Conservation (phyloP, 2,888 invertebrate genomes). For the Orgyia antiqua region DNA sequence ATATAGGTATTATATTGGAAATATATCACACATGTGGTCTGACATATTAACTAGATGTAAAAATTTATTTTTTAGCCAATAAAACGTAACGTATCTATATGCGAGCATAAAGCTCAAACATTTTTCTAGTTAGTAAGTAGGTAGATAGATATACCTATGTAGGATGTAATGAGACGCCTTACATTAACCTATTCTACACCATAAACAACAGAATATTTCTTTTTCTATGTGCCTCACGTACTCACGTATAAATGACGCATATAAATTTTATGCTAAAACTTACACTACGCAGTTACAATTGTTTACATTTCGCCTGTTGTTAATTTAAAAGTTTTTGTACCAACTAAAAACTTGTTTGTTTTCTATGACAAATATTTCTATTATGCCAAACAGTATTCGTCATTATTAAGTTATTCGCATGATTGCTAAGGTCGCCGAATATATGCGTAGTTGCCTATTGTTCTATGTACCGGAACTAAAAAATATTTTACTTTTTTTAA, state of each 20-base stretch:
- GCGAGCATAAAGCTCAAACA: too few species aligned
- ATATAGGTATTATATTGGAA: too few species aligned
- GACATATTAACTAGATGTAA: too few species aligned
- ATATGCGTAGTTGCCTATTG: background rate
- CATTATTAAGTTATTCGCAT: too few species aligned
- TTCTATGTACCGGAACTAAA: background rate
- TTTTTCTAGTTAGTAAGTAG: too few species aligned
- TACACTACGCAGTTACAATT: conserved; percentile 11
- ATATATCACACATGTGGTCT: too few species aligned
- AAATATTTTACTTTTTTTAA: background rate
- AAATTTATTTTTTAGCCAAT: too few species aligned
- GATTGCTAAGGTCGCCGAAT: background rate
- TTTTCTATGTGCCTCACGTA: conserved; percentile 3
- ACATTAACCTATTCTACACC: conserved; percentile 1
- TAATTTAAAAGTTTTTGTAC: conserved; percentile 10
- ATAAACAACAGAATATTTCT: conserved; percentile 6
- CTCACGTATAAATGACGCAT: conserved; percentile 9
- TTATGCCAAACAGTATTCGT: conserved; percentile 12
- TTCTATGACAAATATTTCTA: conserved; percentile 7
- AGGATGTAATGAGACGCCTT: background rate
- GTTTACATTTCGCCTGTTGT: conserved; percentile 10
- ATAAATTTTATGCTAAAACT: conserved; percentile 3
- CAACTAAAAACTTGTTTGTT: conserved; percentile 13
- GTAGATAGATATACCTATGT: too few species aligned
- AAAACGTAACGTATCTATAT: too few species aligned